Evolutionary conservation across 2,888 invertebrate species (phyloP).

Genomic region (Cantharis lateralis): DNA sequence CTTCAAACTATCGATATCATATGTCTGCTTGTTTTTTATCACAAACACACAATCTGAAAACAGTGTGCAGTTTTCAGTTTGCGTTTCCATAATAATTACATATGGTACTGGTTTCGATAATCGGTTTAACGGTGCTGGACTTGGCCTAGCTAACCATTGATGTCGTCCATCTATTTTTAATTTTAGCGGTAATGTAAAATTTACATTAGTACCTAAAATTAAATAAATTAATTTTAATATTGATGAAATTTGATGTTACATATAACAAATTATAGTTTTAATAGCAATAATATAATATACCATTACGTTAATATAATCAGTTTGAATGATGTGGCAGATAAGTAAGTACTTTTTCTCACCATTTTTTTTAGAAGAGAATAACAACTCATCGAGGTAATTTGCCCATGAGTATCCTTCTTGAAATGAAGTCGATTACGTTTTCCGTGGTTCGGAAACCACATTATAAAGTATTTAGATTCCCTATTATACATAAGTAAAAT

Average conservation of each 20-base stretch:
- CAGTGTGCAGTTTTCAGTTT: constrained; percentile 62
- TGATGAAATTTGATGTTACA: background rate
- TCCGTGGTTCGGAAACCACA: too few species aligned
- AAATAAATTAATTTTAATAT: background rate
- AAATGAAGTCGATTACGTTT: too few species aligned
- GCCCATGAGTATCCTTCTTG: too few species aligned
- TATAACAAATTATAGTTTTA: too few species aligned
- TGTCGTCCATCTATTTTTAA: constrained; percentile 62
- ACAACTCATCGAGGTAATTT: too few species aligned
- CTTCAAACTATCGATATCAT: constrained; percentile 67
- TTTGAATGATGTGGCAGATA: too few species aligned
- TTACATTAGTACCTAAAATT: constrained; percentile 24
- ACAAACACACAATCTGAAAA: constrained; percentile 64
- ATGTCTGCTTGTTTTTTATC: constrained; percentile 68
- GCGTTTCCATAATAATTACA: constrained; percentile 70
- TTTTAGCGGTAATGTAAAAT: constrained; percentile 39
- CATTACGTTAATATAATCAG: too few species aligned
- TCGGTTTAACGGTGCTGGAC: constrained; percentile 40
- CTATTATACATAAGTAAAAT: too few species aligned
- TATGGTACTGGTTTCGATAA: constrained; percentile 58
- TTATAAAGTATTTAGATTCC: too few species aligned
- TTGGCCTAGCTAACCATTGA: constrained; percentile 72
- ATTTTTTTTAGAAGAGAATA: too few species aligned
- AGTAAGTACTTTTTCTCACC: too few species aligned
- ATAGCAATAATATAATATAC: too few species aligned